A percentile compares a stretch with the other conserved stretches of the same genome.
These are phyloP conservation scores for Trissonchulus sp. DNA, from an alignment of 2,888 invertebrate genomes.

Conservation along the genomic window DNA sequence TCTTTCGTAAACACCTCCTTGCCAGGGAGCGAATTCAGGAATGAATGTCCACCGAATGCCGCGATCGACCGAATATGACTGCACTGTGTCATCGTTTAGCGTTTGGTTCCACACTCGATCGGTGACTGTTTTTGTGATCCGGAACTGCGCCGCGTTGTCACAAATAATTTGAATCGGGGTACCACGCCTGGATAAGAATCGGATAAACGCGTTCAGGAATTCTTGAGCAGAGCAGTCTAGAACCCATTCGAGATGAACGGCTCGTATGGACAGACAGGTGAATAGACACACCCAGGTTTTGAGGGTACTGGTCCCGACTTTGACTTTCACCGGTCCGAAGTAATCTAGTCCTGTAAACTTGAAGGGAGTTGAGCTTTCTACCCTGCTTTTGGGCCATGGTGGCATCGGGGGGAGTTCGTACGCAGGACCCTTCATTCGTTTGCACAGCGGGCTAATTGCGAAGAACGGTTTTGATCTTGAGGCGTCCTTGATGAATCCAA, in stretches of 20 bases:
- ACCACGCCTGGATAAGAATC: constrained; percentile 49
- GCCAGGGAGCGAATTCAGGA: constrained; percentile 53
- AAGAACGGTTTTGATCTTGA: too few species aligned
- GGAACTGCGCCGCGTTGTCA: constrained; percentile 54
- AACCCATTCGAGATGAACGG: constrained; percentile 52
- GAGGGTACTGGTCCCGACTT: constrained; percentile 39
- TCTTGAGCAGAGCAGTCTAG: constrained; percentile 42
- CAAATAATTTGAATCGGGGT: constrained; percentile 46
- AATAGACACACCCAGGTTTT: constrained; percentile 49
- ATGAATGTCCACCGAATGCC: constrained; percentile 50
- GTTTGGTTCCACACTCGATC: constrained; percentile 29
- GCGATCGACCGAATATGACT: constrained; percentile 19
- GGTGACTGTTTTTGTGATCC: constrained; percentile 48
- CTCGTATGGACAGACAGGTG: constrained; percentile 52
- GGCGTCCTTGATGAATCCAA: too few species aligned
- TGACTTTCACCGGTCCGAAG: constrained; percentile 50
- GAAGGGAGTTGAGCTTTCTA: too few species aligned
- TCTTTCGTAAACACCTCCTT: constrained; percentile 55
- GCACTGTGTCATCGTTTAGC: neutral
- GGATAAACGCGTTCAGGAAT: constrained; percentile 46
- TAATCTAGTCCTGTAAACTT: constrained; percentile 53
- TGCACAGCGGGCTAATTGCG: too few species aligned
- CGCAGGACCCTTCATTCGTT: too few species aligned
- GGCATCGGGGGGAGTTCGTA: too few species aligned
- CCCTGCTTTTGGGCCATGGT: too few species aligned